phyloP scores from a whole-genome alignment of 2,113 vertebrate species.

The Echinops telfairi region DNA sequence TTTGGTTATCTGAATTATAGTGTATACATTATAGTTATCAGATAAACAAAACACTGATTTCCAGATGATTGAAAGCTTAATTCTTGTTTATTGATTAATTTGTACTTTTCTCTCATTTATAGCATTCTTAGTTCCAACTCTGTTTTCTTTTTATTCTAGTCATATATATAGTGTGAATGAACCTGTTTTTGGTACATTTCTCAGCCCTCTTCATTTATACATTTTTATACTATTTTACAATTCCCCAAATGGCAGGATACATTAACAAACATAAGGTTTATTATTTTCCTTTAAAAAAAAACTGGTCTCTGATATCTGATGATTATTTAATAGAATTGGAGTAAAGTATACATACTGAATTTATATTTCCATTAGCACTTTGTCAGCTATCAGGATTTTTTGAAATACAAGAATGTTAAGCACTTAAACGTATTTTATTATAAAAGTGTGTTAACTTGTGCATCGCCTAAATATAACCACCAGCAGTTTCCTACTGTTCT shows the following conservation, averaged over 20 bases:
- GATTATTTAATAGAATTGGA: background rate
- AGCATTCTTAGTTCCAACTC: background rate
- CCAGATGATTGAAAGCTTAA: background rate
- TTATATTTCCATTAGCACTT: background rate
- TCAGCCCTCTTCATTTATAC: background rate
- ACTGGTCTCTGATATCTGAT: background rate
- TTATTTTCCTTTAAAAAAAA: background rate
- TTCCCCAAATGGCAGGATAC: background rate
- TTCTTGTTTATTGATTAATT: slow-evolving; percentile 2
- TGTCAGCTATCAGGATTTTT: background rate
- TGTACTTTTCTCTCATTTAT: background rate
- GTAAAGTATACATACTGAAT: background rate
- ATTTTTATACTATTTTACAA: background rate
- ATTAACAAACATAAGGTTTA: background rate
- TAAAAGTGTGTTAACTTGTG: background rate
- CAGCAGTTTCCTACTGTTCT: background rate
- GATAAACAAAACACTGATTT: background rate
- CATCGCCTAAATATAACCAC: background rate
- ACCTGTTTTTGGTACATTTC: background rate
- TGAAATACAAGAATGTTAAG: background rate
- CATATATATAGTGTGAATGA: background rate
- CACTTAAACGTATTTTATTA: background rate
- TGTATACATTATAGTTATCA: background rate
- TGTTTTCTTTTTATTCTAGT: background rate
- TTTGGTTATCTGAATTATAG: background rate